phyloP scores from a whole-genome alignment of 2,888 invertebrate species.

The Agapetus fuscipes region DNA sequence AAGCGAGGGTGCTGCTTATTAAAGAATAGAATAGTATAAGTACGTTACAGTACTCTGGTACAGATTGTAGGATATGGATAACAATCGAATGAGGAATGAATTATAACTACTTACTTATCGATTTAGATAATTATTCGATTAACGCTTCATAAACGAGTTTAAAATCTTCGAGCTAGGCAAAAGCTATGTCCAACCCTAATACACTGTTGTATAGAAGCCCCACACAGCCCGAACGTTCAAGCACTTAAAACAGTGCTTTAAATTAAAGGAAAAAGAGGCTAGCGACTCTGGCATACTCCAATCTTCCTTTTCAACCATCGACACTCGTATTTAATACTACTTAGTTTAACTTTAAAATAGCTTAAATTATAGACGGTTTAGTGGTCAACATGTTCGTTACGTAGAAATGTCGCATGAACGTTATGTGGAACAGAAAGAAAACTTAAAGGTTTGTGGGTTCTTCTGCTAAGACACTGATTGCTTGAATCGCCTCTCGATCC shows the following conservation, averaged over 20 bases:
- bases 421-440: background rate
- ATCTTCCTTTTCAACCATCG: conserved; percentile 8
- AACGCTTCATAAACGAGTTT: conserved; percentile 22
- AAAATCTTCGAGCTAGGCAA: conserved; percentile 44
- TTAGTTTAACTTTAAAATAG: conserved; percentile 8
- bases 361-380: conserved; percentile 31
- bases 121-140: conserved; percentile 18
- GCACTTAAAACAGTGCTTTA: conserved; percentile 60
- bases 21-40: conserved; percentile 15
- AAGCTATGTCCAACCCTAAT: conserved; percentile 42
- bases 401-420: background rate
- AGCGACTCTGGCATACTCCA: conserved; percentile 1
- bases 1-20: conserved; percentile 13
- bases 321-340: conserved; percentile 7
- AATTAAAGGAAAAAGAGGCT: conserved; percentile 31
- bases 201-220: conserved; percentile 37
- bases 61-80: conserved; percentile 7
- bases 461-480: too few relatives aligned
- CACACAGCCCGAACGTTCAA: conserved; percentile 56
- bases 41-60: conserved; percentile 28
- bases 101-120: conserved; percentile 21
- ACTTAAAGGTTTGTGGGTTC: too few relatives aligned
- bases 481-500: too few relatives aligned
- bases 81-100: conserved; percentile 32
- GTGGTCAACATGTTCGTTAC: conserved; percentile 29